These are phyloP conservation scores for Cyphomyrus discorhynchus DNA, from an alignment of 2,113 vertebrate genomes.

Conservation along the genomic window DNA sequence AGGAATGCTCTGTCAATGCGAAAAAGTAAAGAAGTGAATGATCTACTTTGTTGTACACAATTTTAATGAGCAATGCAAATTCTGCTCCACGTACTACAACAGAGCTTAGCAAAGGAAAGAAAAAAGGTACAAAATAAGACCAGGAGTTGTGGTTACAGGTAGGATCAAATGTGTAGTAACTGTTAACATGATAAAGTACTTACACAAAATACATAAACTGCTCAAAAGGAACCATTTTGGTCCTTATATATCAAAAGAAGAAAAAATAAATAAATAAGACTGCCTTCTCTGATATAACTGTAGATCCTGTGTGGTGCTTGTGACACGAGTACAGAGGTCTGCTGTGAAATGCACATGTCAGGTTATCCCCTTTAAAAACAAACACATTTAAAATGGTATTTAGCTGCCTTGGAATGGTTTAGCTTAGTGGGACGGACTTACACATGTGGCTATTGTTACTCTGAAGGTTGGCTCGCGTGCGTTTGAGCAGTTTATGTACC, in stretches of 20 bases:
- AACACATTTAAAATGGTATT: conserved; percentile 51
- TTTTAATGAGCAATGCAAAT: conserved; percentile 23
- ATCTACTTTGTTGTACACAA: conserved; percentile 45
- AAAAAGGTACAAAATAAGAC: conserved; percentile 37
- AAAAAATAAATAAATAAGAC: conserved; percentile 38
- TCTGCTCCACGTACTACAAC: conserved; percentile 43
- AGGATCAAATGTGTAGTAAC: conserved; percentile 57
- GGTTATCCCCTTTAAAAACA: conserved; percentile 39
- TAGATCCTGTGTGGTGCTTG: neutral
- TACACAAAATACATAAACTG: conserved; percentile 73
- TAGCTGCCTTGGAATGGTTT: conserved; percentile 72
- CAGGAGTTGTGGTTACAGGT: conserved; percentile 64
- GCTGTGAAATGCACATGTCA: conserved; percentile 56
- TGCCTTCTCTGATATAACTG: neutral
- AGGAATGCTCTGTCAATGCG: conserved; percentile 28
- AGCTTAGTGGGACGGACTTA: conserved; percentile 70
- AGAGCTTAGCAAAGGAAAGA: conserved; percentile 9
- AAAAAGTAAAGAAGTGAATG: conserved; percentile 52
- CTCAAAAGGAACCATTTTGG: conserved; percentile 62
- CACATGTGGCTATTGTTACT: conserved; percentile 50
- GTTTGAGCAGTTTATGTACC: conserved; percentile 86
- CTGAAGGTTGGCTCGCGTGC: conserved; percentile 63
- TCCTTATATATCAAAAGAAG: conserved; percentile 45
- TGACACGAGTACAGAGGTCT: conserved; percentile 62
- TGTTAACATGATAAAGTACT: conserved; percentile 62